Evolutionary conservation across 1,140 invertebrate genomes (phyloP).

Genomic region (Belonocnema kinseyi): DNA sequence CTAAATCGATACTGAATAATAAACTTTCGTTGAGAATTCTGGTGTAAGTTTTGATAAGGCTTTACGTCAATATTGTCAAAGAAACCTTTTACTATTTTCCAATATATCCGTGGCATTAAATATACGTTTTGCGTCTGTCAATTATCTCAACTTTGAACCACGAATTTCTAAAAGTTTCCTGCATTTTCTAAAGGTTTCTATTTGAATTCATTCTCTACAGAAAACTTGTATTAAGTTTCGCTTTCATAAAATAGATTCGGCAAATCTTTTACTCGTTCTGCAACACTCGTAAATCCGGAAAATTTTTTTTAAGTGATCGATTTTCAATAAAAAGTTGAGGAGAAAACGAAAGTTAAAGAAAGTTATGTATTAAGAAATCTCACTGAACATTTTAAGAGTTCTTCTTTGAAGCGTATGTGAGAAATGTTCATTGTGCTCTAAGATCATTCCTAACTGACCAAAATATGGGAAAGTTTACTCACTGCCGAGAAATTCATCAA

Average conservation of each 20-base stretch:
- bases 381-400: neutral
- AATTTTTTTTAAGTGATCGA: conserved; percentile 20
- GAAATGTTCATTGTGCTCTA: too few species aligned
- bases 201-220: neutral
- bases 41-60: too few species aligned
- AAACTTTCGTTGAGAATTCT: too few species aligned
- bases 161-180: neutral
- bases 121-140: too few species aligned
- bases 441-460: too few species aligned
- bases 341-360: neutral
- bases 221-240: neutral
- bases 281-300: neutral
- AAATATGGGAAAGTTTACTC: too few species aligned
- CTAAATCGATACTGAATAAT: too few species aligned
- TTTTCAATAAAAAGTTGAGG: neutral
- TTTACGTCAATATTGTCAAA: too few species aligned
- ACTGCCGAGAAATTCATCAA: too few species aligned
- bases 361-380: neutral
- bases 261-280: neutral
- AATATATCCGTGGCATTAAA: too few species aligned
- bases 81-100: too few species aligned
- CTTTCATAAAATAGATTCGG: neutral
- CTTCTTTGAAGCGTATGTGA: neutral
- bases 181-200: too few species aligned
- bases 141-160: neutral